Evolutionary conservation across 1,140 invertebrate species (phyloP).

Genomic region (Diprion similis): DNA sequence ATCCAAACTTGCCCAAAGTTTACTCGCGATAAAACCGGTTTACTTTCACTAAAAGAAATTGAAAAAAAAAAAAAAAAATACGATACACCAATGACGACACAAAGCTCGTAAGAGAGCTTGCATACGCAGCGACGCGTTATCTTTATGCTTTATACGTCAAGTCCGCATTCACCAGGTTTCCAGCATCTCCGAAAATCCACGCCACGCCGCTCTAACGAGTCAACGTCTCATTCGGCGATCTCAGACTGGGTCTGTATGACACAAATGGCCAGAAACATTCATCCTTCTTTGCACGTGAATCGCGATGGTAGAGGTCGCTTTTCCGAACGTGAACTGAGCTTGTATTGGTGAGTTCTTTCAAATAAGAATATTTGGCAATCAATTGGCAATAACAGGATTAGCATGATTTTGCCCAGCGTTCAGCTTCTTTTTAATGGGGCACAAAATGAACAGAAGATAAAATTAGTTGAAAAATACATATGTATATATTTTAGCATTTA

Average conservation of each 20-base stretch:
- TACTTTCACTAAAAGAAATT: background rate
- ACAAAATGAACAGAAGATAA: background rate
- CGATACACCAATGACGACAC: background rate
- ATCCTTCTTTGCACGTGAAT: background rate
- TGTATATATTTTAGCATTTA: background rate
- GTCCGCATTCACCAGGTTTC: background rate
- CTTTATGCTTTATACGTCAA: background rate
- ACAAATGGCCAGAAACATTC: background rate
- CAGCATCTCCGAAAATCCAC: background rate
- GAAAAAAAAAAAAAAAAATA: background rate
- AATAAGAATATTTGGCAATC: no score
- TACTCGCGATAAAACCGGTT: background rate
- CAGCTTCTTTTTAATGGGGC: no score
- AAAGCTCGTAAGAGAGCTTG: background rate
- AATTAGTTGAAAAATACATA: background rate
- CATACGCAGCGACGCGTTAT: background rate
- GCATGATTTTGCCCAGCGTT: no score
- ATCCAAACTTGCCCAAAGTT: no score
- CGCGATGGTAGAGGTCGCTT: background rate
- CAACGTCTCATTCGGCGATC: background rate
- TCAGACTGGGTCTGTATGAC: background rate
- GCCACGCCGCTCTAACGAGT: background rate
- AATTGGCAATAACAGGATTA: no score
- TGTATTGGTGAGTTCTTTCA: no score
- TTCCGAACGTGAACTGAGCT: no score